Conservation (phyloP, 1,140 invertebrate genomes). For the Aphelenchoides besseyi region DNA sequence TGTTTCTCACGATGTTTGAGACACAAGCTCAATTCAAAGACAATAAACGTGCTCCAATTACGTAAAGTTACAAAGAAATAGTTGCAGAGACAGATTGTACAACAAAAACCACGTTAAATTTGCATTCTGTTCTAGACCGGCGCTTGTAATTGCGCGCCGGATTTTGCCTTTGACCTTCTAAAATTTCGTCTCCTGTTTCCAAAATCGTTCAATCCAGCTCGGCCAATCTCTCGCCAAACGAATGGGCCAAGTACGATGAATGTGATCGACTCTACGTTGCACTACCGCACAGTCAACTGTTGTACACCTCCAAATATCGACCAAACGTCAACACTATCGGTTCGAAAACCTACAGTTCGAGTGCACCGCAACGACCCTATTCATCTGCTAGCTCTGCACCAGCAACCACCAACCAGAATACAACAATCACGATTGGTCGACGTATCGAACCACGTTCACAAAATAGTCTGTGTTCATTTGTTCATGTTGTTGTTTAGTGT, state of each 20-base stretch:
- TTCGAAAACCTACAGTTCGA: constrained; percentile 1
- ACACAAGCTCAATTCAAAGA: too few species aligned
- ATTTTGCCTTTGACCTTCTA: too few species aligned
- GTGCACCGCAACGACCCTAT: not conserved
- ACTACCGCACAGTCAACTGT: not conserved
- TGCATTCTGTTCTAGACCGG: too few species aligned
- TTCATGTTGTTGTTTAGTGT: not conserved
- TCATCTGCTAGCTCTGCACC: not conserved
- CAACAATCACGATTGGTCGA: not conserved
- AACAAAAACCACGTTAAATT: too few species aligned
- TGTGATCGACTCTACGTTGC: not conserved
- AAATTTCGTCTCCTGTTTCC: not conserved
- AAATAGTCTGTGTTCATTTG: not conserved
- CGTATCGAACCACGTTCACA: constrained; percentile 11
- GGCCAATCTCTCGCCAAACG: not conserved
- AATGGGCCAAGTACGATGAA: constrained; percentile 6
- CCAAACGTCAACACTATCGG: not conserved
- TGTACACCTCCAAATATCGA: not conserved
- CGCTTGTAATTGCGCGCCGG: too few species aligned
- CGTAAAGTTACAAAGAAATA: too few species aligned
- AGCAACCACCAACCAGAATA: not conserved
- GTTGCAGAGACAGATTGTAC: too few species aligned
- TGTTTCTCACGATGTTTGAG: too few species aligned
- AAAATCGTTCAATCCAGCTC: not conserved
- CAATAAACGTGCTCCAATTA: too few species aligned